Evolutionary conservation across 2,113 vertebrate genomes (phyloP).

Genomic region (Reinhardtius hippoglossoides): DNA sequence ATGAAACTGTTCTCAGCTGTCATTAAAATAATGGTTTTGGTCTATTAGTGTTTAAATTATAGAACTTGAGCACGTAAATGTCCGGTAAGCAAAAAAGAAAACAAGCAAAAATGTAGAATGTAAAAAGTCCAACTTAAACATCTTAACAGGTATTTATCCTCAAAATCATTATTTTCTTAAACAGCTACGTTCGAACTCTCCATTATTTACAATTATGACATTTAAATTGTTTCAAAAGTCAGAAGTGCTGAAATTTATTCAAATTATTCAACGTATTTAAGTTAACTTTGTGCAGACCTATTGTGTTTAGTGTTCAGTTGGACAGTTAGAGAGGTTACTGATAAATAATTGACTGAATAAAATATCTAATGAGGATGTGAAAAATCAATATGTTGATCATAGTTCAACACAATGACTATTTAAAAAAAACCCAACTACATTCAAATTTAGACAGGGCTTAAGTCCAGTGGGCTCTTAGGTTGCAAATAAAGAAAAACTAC

Average conservation of each 20-base stretch:
- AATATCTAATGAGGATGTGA: not conserved
- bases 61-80: not conserved
- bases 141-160: not conserved
- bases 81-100: not conserved
- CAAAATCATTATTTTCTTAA: too few relatives aligned
- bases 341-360: not conserved
- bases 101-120: not conserved
- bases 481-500: not conserved
- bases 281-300: too few relatives aligned
- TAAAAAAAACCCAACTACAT: not conserved
- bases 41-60: not conserved
- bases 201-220: too few relatives aligned
- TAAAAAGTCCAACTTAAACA: not conserved
- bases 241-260: too few relatives aligned
- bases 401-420: conserved; percentile 1
- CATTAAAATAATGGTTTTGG: not conserved
- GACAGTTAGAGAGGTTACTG: not conserved
- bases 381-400: not conserved
- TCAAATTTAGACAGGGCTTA: not conserved
- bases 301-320: too few relatives aligned
- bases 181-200: too few relatives aligned
- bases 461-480: not conserved
- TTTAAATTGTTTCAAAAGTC: too few relatives aligned
- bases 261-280: too few relatives aligned
- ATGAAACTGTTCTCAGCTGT: conserved; percentile 4